These are phyloP conservation scores for Bujurquina vittata DNA, from an alignment of 2,113 vertebrate genomes.

Conservation along the genomic window DNA sequence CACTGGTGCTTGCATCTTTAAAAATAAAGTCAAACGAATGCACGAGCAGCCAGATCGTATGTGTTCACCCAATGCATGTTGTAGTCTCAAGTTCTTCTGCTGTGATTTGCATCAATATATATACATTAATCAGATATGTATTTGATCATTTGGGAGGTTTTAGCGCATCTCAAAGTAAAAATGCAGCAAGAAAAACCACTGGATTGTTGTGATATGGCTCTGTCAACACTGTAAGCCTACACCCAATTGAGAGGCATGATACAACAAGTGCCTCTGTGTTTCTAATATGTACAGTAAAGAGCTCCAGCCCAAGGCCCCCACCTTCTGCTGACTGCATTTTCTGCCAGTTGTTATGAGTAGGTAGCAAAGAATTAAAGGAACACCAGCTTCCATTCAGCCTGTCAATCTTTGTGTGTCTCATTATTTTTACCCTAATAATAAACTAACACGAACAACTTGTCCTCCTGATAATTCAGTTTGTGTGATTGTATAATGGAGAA, in stretches of 20 bases:
- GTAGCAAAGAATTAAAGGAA: neutral
- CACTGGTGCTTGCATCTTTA: constrained; percentile 65
- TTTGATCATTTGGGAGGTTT: neutral
- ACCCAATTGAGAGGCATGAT: constrained; percentile 40
- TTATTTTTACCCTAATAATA: neutral
- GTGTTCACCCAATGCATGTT: neutral
- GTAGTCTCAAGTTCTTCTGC: neutral
- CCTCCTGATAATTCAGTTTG: neutral
- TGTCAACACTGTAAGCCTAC: constrained; percentile 1
- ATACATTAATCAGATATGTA: neutral
- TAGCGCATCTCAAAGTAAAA: neutral
- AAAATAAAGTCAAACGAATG: constrained; percentile 57
- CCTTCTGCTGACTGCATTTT: neutral
- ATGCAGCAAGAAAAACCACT: neutral
- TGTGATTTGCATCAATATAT: neutral
- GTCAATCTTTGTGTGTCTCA: neutral
- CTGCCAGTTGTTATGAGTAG: constrained; percentile 4
- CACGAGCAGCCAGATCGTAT: neutral
- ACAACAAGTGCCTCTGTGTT: constrained; percentile 37
- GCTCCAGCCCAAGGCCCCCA: constrained; percentile 1
- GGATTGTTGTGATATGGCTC: constrained; percentile 2
- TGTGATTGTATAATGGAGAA: neutral
- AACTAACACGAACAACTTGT: neutral
- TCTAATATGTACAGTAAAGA: constrained; percentile 9
- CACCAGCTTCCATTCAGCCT: neutral